These are phyloP conservation scores for Leucoraja ocellata DNA, from an alignment of 2,797 vertebrate genomes.

Conservation along the genomic window DNA sequence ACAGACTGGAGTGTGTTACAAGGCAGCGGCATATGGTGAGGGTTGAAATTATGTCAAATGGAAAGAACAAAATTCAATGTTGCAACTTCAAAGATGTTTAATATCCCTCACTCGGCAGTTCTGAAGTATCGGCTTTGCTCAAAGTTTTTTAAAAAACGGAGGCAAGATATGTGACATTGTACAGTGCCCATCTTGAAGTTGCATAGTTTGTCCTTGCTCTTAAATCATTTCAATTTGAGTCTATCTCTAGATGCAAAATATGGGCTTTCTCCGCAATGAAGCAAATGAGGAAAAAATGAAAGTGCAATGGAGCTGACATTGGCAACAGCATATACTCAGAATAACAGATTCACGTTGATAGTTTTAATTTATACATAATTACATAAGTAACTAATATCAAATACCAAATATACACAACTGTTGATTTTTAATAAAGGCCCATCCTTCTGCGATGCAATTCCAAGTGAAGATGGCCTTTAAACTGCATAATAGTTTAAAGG, in stretches of 20 bases:
- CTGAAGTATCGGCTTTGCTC: not conserved
- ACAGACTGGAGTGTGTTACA: conserved; percentile 17
- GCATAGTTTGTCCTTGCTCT: not conserved
- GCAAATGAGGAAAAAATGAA: not conserved
- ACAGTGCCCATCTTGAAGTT: not conserved
- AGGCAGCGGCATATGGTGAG: not conserved
- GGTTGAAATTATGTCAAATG: conserved; percentile 19
- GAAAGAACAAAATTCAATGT: not conserved
- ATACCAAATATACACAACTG: too few relatives aligned
- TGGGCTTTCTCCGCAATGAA: not conserved
- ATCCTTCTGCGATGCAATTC: not conserved
- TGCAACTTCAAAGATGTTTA: not conserved
- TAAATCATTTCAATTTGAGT: not conserved
- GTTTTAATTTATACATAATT: not conserved
- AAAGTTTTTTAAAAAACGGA: not conserved
- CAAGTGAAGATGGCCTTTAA: not conserved
- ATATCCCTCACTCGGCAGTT: not conserved
- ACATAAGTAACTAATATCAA: too few relatives aligned
- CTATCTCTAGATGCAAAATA: not conserved
- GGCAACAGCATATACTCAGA: not conserved
- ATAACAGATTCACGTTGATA: not conserved
- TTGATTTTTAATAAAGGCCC: not conserved
- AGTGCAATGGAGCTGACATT: too few relatives aligned
- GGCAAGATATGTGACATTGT: not conserved
- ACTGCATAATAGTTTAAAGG: not conserved